Evolutionary conservation across 35 echinoderm and acorn worm genomes (phyloP).

Genomic region (Patiria miniata): DNA sequence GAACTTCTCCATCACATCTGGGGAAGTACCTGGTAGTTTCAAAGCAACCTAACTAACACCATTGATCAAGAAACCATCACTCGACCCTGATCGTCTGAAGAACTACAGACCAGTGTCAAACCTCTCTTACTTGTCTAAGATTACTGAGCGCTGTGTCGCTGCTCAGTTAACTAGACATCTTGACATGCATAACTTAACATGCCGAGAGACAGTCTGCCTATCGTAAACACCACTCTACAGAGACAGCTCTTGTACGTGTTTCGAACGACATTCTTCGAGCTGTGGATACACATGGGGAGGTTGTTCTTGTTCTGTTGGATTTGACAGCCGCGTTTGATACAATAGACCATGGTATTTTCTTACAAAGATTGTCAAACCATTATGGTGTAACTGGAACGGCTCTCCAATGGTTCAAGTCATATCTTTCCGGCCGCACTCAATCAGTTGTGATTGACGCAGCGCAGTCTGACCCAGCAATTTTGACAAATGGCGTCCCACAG

Average conservation of each 20-base stretch:
- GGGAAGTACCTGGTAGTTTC: conserved; percentile 32
- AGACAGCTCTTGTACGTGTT: conserved; percentile 46
- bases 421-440: conserved; percentile 38
- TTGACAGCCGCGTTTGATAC: conserved; percentile 70
- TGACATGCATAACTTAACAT: conserved; percentile 19
- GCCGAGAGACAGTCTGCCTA: conserved; percentile 64
- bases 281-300: conserved; percentile 37
- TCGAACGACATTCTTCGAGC: conserved; percentile 50
- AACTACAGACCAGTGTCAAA: conserved; percentile 66
- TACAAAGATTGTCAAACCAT: conserved; percentile 35
- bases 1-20: conserved; percentile 43
- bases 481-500: conserved; percentile 58
- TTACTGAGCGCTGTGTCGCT: conserved; percentile 40
- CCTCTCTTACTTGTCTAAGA: conserved; percentile 34
- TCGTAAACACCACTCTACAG: conserved; percentile 45
- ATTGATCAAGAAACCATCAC: conserved; percentile 52
- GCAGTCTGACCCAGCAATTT: neutral
- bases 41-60: conserved; percentile 41
- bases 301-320: conserved; percentile 50
- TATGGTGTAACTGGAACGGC: conserved; percentile 40
- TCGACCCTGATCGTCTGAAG: conserved; percentile 36
- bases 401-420: conserved; percentile 60
- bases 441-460: conserved; percentile 39
- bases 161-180: conserved; percentile 3
- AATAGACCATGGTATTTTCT: conserved; percentile 41